phyloP scores from a whole-genome alignment of 2,888 invertebrate species.

The Chesias legatella region DNA sequence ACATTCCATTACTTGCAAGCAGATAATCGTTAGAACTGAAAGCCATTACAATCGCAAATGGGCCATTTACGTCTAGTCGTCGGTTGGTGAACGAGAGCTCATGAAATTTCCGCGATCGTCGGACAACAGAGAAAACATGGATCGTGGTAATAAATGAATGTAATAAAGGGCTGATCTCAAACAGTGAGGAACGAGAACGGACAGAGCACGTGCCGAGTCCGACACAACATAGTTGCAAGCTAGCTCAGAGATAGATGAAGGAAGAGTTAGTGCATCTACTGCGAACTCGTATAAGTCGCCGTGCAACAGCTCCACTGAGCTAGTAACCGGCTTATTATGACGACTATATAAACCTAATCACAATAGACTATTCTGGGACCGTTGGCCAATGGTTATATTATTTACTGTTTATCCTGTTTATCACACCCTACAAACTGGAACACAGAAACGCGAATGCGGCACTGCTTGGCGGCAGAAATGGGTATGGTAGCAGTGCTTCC shows the following conservation, averaged over 20 bases:
- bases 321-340: constrained; percentile 20
- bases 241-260: neutral
- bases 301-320: constrained; percentile 22
- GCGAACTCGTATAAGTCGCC: constrained; percentile 21
- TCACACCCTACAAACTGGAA: too few relatives aligned
- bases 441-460: too few relatives aligned
- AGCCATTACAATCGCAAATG: constrained; percentile 38
- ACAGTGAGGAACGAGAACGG: constrained; percentile 35
- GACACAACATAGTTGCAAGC: constrained; percentile 24
- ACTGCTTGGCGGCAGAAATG: too few relatives aligned
- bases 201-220: constrained; percentile 28
- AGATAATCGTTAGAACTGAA: constrained; percentile 17
- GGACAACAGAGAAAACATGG: constrained; percentile 50
- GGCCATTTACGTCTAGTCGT: constrained; percentile 38
- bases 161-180: constrained; percentile 44
- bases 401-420: too few relatives aligned
- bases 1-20: constrained; percentile 16
- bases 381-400: too few relatives aligned
- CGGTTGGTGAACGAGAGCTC: constrained; percentile 25
- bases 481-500: too few relatives aligned
- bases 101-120: constrained; percentile 33
- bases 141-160: constrained; percentile 45
- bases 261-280: constrained; percentile 8
- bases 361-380: too few relatives aligned
- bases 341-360: too few relatives aligned